phyloP scores from a whole-genome alignment of 2,797 vertebrate genomes.

The Tokudaia tokunoshimensis region DNA sequence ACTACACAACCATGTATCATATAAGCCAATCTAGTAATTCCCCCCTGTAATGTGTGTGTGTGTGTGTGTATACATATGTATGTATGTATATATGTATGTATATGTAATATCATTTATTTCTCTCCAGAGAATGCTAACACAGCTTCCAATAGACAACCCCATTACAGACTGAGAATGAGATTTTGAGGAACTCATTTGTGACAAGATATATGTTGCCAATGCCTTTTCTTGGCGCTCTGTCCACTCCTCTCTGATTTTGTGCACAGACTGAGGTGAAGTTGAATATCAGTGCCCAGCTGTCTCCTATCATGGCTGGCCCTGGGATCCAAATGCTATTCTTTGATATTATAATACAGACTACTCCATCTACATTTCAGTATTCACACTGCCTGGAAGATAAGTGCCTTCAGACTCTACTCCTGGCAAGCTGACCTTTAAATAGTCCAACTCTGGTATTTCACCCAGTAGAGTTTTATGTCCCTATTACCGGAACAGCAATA shows the following conservation, averaged over 20 bases:
- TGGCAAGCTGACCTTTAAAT: slow-evolving; percentile 39
- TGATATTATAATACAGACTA: background rate
- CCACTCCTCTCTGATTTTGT: background rate
- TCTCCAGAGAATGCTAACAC: background rate
- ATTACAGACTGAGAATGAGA: fast-evolving
- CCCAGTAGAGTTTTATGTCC: background rate
- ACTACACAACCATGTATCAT: background rate
- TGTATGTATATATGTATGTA: too few species aligned
- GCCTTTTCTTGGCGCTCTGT: too few species aligned
- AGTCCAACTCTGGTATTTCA: background rate
- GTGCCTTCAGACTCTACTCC: background rate
- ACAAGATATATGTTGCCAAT: background rate
- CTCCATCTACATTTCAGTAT: background rate
- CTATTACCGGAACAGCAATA: background rate
- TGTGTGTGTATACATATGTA: too few species aligned
- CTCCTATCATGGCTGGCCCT: background rate
- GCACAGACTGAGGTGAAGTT: background rate
- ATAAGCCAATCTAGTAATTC: background rate
- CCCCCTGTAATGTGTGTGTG: background rate
- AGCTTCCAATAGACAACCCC: background rate
- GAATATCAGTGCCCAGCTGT: background rate
- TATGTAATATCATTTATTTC: background rate
- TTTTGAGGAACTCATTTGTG: fast-evolving
- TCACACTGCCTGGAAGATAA: background rate
- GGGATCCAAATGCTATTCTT: background rate